A percentile compares a stretch with the other conserved stretches of the same genome.
Conservation (phyloP, 2,113 vertebrate genomes). For the Apaloderma vittatum region DNA sequence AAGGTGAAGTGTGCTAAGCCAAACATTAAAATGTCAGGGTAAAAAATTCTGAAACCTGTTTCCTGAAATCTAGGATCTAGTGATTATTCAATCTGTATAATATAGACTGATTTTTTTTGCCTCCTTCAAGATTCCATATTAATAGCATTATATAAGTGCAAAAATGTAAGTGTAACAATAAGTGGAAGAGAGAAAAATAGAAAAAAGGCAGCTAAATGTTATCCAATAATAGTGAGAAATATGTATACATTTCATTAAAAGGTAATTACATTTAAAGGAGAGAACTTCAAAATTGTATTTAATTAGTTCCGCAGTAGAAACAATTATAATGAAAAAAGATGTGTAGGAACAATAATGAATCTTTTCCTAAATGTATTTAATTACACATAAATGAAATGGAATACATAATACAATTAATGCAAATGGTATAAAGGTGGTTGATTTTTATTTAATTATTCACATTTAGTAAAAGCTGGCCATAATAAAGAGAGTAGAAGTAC, state of each 20-base stretch:
- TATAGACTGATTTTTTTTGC: not conserved
- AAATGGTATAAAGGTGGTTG: not conserved
- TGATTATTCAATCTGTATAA: not conserved
- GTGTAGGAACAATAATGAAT: not conserved
- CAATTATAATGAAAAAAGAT: not conserved
- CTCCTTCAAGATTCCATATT: not conserved
- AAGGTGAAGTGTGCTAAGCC: not conserved
- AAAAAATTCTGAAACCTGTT: not conserved
- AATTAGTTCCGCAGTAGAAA: conserved; percentile 37
- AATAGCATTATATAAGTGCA: not conserved
- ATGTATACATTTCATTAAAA: conserved; percentile 30
- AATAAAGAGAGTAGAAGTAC: not conserved
- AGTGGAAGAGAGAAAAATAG: not conserved
- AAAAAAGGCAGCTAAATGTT: not conserved
- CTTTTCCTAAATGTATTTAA: conserved; percentile 3
- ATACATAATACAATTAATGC: not conserved
- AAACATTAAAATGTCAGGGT: not conserved
- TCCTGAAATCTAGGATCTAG: not conserved
- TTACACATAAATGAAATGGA: not conserved
- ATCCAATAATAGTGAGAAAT: not conserved
- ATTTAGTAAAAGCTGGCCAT: not conserved
- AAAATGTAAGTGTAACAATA: not conserved
- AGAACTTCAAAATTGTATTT: conserved; percentile 1
- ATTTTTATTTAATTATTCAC: not conserved
- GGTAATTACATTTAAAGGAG: conserved; percentile 5